Evolutionary conservation across 2,113 vertebrate genomes (phyloP), one percentile per base, ranked within the genome.

Genomic region (Phylloscopus trochilus): DNA sequence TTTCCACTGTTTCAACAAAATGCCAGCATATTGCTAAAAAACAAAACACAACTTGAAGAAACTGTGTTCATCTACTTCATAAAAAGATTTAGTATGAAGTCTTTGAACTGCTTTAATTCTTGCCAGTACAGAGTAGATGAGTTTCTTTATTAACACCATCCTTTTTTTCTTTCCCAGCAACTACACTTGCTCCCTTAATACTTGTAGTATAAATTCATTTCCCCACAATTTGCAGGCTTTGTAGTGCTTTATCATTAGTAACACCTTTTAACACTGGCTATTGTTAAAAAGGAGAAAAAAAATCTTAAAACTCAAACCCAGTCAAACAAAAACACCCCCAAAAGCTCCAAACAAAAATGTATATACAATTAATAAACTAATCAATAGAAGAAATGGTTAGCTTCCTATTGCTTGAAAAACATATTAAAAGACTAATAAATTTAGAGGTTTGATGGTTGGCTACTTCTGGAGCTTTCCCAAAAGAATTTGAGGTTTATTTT

Each of bases 251-350:
- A 11, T 11, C 24, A 33, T 59, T 26, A 41, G 10, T 30, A 85
- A 2, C 31, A 73, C 9, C 11, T 77, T 88, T 91, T 26, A 82
- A 41, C 24, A 44, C 6, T 35, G 10, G 43, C 8, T 64, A 19
- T 10, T 58, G 3, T 35, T 73, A 15, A 63, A 95, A 83, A n/a
- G 6, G 7, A 13, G 12, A 15, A 46, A 52, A 72, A 4, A 1
- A 0, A 13, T 15, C 8, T 6, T n/a, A 47, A 41, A 35, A 10
- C 11, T 3, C 3, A 39, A 66, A 56, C 8, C 12, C 13, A 47
- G 47, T 7, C 17, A 22, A 80, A 27, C 10, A 27, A 51, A 49
- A 28, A 5, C 22, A 41, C 4, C 2, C 5, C 2, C 9, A 44
- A 47, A 56, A 27, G 4, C 7, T 7, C 2, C 23, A 27, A 30